Percentiles rank a stretch among this genome's conserved stretches.
phyloP scores from a whole-genome alignment of 2,888 invertebrate species.

The Boloria selene region DNA sequence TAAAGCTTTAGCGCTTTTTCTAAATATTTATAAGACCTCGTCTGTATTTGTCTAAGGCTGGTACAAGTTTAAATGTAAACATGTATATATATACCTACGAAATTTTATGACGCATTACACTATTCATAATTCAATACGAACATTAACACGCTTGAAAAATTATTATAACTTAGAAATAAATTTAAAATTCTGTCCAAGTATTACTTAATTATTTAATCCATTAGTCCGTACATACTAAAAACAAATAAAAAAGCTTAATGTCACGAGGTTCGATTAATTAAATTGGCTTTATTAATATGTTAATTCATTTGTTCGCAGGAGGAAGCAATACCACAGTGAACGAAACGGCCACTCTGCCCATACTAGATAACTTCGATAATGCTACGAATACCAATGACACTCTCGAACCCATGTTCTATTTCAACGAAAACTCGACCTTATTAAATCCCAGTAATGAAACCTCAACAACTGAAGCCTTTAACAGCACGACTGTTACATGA shows the following conservation, averaged over 20 bases:
- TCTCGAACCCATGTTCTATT: constrained; percentile 33
- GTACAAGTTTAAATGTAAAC: constrained; percentile 51
- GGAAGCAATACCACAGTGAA: constrained; percentile 76
- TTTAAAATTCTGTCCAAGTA: no score
- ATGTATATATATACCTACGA: constrained; percentile 6
- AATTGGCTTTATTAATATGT: constrained; percentile 7
- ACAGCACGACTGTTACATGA: constrained; percentile 42
- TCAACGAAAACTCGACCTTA: constrained; percentile 35
- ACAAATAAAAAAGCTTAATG: neutral
- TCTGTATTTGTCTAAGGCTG: constrained; percentile 43
- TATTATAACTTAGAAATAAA: neutral
- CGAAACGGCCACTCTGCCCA: constrained; percentile 47
- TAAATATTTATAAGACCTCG: constrained; percentile 57
- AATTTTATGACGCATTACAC: constrained; percentile 10
- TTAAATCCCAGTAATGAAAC: constrained; percentile 39
- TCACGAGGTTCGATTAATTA: constrained; percentile 1
- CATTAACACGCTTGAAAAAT: neutral
- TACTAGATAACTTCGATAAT: constrained; percentile 45
- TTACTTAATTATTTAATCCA: no score
- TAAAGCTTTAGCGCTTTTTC: constrained; percentile 43
- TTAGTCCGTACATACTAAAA: neutral
- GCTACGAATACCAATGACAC: constrained; percentile 43
- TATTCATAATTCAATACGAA: constrained; percentile 11
- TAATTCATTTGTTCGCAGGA: constrained; percentile 57
- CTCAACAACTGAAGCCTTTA: constrained; percentile 27